Conservation (phyloP, 2,888 invertebrate species). For the Drosophila helvetica region DNA sequence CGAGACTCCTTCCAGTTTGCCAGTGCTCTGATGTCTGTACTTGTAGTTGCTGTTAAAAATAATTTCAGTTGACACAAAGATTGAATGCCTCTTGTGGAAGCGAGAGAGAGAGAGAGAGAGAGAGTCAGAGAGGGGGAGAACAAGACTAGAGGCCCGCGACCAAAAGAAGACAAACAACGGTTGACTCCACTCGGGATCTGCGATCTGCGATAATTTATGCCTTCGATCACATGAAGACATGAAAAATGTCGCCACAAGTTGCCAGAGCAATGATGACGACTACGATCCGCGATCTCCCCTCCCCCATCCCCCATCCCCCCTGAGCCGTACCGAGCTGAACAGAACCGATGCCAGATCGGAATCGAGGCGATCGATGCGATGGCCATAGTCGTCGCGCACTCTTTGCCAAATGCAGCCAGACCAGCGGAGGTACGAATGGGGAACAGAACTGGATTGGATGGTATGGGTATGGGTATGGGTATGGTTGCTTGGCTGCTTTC, state of each 20-base stretch:
- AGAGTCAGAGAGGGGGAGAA: background rate
- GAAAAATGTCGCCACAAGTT: conserved; percentile 79
- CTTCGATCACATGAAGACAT: conserved; percentile 80
- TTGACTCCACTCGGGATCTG: conserved; percentile 42
- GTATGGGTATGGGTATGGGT: background rate
- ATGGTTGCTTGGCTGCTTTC: conserved; percentile 29
- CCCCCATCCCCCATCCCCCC: background rate
- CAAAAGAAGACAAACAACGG: conserved; percentile 39
- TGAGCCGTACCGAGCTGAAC: conserved; percentile 32
- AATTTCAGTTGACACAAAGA: conserved; percentile 81
- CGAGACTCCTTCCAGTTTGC: conserved; percentile 16
- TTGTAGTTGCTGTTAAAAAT: conserved; percentile 75
- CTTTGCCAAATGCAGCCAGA: conserved; percentile 67
- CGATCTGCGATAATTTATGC: conserved; percentile 73
- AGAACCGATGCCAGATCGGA: conserved; percentile 29
- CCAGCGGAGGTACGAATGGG: conserved; percentile 15
- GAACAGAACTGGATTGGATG: conserved; percentile 8
- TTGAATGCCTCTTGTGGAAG: conserved; percentile 61
- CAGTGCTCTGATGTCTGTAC: conserved; percentile 35
- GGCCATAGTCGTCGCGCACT: conserved; percentile 61
- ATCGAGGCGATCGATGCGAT: conserved; percentile 24
- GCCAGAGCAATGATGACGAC: conserved; percentile 73
- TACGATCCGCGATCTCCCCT: conserved; percentile 31
- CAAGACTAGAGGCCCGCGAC: conserved; percentile 3
- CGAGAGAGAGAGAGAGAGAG: conserved; percentile 15